Evolutionary conservation across 1,140 invertebrate species (phyloP), one percentile per base, ranked within the genome.

Genomic region (Odontomachus brunneus): DNA sequence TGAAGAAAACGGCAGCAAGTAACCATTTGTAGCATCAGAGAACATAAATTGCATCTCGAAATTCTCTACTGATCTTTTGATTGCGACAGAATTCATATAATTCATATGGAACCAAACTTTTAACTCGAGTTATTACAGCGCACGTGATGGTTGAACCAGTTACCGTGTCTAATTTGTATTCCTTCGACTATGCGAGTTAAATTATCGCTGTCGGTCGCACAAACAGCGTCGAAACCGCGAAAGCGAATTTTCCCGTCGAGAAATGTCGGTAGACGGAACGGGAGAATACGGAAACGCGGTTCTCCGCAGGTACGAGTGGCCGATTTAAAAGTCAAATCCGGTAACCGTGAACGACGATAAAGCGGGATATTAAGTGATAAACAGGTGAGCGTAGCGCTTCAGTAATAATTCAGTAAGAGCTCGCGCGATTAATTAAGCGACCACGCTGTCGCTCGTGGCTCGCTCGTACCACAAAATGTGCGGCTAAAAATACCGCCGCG

Each of bases 281-380:
- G n/a, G 29, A 24, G 7, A n/a, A n/a, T 7, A 17, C 3, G 38
- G 29, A 2, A 1, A 19, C 57, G 53, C 33, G n/a, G 15, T 59
- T 38, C 57, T 59, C 29, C 48, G 17, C 53, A 14, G 44, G 24
- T 14, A 14, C 44, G 24, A 75, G 0, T 75, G 44, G n/a, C 53
- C 53, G 59, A 75, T 75, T 75, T 75, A 75, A 75, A 63, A 75
- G 59, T 63, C 59, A 75, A 75, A 75, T 75, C 63, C 59, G 29
- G 14, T n/a, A 19, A 75, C 59, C 44, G 44, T 51, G 24, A 75
- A 75, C n/a, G 44, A 19, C 7, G 59, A 63, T 63, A 63, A 75
- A 63, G 44, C 53, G 51, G 12, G 5, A 26, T n/a, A 33, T 63
- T 63, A 63, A 63, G n/a, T 63, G 59, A 75, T 75, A 75, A 75